Percentiles rank a stretch among this genome's conserved stretches.
Conservation (phyloP, 2,888 invertebrate species). For the Rhamnusium bicolor region DNA sequence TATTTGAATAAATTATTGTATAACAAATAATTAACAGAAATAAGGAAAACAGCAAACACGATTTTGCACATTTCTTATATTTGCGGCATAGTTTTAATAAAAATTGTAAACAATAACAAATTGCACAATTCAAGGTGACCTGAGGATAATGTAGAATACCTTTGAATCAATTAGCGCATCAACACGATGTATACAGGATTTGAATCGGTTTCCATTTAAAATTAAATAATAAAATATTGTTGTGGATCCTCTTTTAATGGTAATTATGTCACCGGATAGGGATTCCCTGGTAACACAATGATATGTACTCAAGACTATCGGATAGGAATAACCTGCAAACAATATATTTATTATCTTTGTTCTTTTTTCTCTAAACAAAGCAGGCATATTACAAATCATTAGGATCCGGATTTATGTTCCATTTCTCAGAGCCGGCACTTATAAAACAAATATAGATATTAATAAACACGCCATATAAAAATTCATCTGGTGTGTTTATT, state of each 20-base stretch:
- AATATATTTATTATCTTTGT: no score
- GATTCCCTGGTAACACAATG: background rate
- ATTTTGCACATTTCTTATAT: background rate
- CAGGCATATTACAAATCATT: no score
- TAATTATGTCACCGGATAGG: background rate
- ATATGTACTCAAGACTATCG: no score
- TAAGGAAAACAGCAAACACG: constrained; percentile 6
- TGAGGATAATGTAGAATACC: constrained; percentile 33
- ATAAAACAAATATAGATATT: no score
- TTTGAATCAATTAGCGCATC: background rate
- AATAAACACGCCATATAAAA: no score
- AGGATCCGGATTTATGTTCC: no score
- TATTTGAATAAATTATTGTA: background rate
- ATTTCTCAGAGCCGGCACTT: no score
- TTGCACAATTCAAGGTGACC: constrained; percentile 44
- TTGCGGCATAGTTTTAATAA: constrained; percentile 19
- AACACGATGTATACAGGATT: background rate
- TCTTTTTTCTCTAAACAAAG: no score
- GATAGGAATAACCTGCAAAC: no score
- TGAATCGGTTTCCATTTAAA: no score
- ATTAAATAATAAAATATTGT: no score
- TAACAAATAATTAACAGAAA: background rate
- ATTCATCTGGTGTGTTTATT: no score
- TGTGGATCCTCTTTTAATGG: background rate
- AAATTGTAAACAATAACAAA: constrained; percentile 34